Evolutionary conservation across 2,113 vertebrate species (phyloP).

Genomic region (Accipiter virgatus): DNA sequence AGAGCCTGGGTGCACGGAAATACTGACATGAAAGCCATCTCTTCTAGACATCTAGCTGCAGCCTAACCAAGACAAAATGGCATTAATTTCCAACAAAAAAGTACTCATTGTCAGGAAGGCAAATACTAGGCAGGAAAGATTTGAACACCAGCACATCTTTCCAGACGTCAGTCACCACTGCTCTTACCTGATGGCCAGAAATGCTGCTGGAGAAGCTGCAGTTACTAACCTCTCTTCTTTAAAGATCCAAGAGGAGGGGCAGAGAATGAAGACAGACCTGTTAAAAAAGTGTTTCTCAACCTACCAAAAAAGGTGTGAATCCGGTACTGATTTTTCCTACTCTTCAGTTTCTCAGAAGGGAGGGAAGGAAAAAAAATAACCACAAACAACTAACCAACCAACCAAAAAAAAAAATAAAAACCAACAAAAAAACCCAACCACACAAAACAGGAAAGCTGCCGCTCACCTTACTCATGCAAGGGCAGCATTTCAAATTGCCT

Average conservation of each 20-base stretch:
- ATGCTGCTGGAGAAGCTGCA: not conserved
- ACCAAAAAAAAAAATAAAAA: too few relatives aligned
- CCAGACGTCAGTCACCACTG: not conserved
- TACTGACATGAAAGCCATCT: not conserved
- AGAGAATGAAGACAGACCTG: not conserved
- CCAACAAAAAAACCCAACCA: too few relatives aligned
- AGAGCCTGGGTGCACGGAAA: not conserved
- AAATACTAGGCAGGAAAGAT: not conserved
- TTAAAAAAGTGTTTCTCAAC: not conserved
- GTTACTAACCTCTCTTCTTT: not conserved
- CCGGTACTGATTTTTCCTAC: not conserved
- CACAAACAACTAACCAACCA: too few relatives aligned
- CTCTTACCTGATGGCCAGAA: not conserved
- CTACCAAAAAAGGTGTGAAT: not conserved
- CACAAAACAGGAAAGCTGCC: not conserved
- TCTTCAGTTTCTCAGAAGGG: not conserved
- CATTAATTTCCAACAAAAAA: not conserved
- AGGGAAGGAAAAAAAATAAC: too few relatives aligned
- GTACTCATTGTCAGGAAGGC: not conserved
- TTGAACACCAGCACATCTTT: not conserved
- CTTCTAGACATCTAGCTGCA: not conserved
- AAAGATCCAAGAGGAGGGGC: not conserved
- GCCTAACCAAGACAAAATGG: not conserved
- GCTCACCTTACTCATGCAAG: not conserved
- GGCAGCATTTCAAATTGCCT: not conserved